Base-by-base conservation (phyloP, 2,797 vertebrate species). In the Serranus cabrilla region DNA sequence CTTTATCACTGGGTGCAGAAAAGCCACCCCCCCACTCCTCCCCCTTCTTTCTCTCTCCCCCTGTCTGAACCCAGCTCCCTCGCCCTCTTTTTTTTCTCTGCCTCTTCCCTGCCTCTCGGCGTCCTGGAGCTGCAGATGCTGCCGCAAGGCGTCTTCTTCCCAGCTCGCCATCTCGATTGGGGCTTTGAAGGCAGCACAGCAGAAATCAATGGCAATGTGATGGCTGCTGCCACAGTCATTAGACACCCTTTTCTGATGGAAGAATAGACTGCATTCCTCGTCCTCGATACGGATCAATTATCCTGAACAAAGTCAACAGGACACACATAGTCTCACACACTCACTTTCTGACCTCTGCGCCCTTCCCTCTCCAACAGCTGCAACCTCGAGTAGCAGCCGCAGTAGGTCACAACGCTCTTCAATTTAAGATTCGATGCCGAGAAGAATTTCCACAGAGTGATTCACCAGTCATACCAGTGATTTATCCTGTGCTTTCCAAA, bases 161-260 rank as follows among this genome's bases (percentile, higher is more conserved):
- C 74, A 46, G 56, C 68, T 63, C n/a, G 31, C 46, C 43, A 51
- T 70, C 75, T 69, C 27, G 60, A 78, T 43, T 59, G 61, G 25
- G 27, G 45, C 71, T 84, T 75, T 82, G 67, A 87, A 81, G 66
- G 72, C 51, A 62, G 49, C 61, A n/a, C 78, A 50, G 56, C 34
- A 80, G 62, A 88, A 91, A 90, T 91, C 86, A 83, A 84, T 90
- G 76, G 39, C 37, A 49, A 69, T 21, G 73, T 62, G 70, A 89
- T 78, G 71, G 71, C 52, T 23, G 16, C 84, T 66, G 74, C 88
- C 80, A 83, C 71, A 42, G 66, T 85, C 74, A 81, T 85, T 87
- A 89, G 69, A 85, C 56, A 43, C 64, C 56, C 61, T 76, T 83
- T 84, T 86, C 72, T 86, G 75, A 87, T 37, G 67, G 78, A 84